These are phyloP conservation scores for Elysia crispata DNA, from an alignment of 2,888 invertebrate species.

Conservation along the genomic window DNA sequence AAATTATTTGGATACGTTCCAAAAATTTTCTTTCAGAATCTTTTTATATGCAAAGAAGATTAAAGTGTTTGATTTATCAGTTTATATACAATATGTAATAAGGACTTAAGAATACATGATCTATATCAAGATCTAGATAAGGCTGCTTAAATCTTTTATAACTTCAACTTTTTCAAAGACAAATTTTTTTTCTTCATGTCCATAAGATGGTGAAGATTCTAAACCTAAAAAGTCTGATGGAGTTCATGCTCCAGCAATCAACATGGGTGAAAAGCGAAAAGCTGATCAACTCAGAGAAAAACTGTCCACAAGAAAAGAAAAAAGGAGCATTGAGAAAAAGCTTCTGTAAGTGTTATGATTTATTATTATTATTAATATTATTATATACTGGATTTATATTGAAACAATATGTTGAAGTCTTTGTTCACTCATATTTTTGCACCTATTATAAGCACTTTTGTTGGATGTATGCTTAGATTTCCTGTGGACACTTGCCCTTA, in stretches of 20 bases:
- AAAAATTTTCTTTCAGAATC: no score
- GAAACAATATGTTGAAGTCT: neutral
- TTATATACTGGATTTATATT: neutral
- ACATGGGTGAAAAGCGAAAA: slow-evolving; percentile 82
- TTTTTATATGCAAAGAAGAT: no score
- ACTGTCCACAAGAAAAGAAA: slow-evolving; percentile 87
- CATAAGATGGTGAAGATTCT: slow-evolving; percentile 23
- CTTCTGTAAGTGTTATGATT: slow-evolving; percentile 79
- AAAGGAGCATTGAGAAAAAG: slow-evolving; percentile 86
- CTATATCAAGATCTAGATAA: no score
- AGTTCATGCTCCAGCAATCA: slow-evolving; percentile 79
- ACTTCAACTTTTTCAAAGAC: no score
- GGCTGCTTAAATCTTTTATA: no score
- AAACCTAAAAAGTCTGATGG: slow-evolving; percentile 62
- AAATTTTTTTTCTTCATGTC: no score
- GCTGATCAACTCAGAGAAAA: slow-evolving; percentile 90
- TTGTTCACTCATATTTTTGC: neutral
- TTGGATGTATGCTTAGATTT: neutral
- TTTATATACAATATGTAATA: no score
- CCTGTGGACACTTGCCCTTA: no score
- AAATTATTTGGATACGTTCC: no score
- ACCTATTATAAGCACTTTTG: neutral
- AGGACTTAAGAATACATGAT: no score
- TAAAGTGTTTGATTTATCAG: no score
- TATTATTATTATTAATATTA: no score